Evolutionary conservation across 2,797 vertebrate species (phyloP).

Genomic region (Spea hammondii): DNA sequence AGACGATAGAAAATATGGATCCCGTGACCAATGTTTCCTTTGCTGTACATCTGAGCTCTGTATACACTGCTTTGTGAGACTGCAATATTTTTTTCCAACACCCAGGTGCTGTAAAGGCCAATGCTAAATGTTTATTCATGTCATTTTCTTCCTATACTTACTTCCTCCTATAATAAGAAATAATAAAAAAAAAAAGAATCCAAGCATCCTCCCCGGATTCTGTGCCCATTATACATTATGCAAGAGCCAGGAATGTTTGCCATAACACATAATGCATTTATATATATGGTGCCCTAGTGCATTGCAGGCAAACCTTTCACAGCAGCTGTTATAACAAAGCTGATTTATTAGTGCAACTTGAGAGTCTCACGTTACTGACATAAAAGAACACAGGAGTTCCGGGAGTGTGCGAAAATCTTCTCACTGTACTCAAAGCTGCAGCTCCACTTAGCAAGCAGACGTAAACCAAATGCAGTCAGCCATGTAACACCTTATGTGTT

Average conservation of each 20-base stretch:
- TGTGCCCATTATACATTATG: conserved; percentile 36
- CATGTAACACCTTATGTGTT: conserved; percentile 26
- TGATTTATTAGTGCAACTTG: conserved; percentile 46
- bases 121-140: conserved; percentile 1
- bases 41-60: background rate
- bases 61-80: background rate
- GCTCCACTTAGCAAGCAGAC: conserved; percentile 23
- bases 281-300: conserved; percentile 41
- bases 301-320: conserved; percentile 27
- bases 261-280: conserved; percentile 40
- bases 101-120: background rate
- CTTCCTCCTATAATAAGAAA: conserved; percentile 14
- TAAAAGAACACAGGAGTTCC: conserved; percentile 39
- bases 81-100: background rate
- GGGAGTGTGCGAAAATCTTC: conserved; percentile 37
- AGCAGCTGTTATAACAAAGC: conserved; percentile 52
- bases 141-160: conserved; percentile 8
- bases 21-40: background rate
- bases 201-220: conserved; percentile 12
- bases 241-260: conserved; percentile 28
- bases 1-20: too few species aligned
- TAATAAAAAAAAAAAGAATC: conserved; percentile 4
- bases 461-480: conserved; percentile 14
- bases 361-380: conserved; percentile 47
- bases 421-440: conserved; percentile 25